A percentile compares a stretch with the other conserved stretches of the same genome.
These are phyloP conservation scores for Stenotaenia linearis DNA, from an alignment of 2,888 invertebrate species.

Conservation along the genomic window DNA sequence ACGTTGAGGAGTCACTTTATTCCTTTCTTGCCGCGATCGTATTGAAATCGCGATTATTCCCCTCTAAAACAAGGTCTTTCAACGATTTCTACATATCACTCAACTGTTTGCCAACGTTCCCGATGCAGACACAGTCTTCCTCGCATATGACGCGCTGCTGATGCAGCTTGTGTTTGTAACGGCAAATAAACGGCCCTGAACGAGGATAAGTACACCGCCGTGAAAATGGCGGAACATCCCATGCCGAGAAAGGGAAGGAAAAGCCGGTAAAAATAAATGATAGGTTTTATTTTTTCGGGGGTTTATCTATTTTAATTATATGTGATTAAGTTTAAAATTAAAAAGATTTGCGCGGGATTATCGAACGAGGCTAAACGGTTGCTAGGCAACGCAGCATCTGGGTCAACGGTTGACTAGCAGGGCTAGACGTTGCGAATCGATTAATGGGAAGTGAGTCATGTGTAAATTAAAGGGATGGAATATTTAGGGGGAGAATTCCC, in stretches of 20 bases:
- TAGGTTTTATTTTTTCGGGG: background rate
- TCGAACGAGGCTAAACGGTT: background rate
- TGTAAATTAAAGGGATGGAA: background rate
- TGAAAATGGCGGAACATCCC: constrained; percentile 7
- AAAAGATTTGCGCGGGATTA: background rate
- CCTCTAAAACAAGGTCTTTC: background rate
- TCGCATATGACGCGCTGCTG: background rate
- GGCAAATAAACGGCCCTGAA: background rate
- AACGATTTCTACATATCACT: background rate
- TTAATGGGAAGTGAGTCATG: background rate
- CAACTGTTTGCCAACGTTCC: background rate
- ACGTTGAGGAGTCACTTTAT: background rate
- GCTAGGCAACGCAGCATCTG: background rate
- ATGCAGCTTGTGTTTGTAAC: background rate
- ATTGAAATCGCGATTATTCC: background rate
- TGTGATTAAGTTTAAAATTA: background rate
- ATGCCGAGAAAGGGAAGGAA: background rate
- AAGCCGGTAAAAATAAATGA: background rate
- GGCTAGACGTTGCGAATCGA: background rate
- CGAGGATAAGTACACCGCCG: background rate
- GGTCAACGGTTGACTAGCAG: too few species aligned
- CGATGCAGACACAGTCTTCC: background rate
- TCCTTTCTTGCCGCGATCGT: background rate
- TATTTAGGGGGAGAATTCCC: background rate
- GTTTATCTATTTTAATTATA: background rate